Evolutionary conservation across 2,113 vertebrate species (phyloP).

Genomic region (Haemorhous mexicanus): DNA sequence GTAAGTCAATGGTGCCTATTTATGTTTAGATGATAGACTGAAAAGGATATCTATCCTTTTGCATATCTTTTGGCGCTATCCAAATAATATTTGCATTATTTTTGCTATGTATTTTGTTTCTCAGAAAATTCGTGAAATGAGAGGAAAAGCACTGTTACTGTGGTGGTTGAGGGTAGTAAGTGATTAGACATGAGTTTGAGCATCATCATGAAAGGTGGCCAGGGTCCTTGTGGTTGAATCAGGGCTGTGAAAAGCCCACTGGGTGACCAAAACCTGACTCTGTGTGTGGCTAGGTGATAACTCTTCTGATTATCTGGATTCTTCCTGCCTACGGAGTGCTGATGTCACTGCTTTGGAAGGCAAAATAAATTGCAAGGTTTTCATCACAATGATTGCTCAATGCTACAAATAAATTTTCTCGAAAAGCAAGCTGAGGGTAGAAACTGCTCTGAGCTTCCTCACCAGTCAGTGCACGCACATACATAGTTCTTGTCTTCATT

Average conservation of each 20-base stretch:
- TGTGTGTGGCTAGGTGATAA: neutral
- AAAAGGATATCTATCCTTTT: neutral
- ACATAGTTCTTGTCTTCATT: neutral
- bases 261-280: neutral
- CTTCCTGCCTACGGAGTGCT: neutral
- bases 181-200: neutral
- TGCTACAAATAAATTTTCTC: neutral
- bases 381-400: neutral
- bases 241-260: neutral
- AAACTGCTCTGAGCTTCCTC: neutral
- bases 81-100: neutral
- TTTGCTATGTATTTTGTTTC: neutral
- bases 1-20: neutral
- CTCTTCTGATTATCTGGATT: neutral
- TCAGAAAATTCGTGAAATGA: neutral
- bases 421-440: neutral
- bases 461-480: neutral
- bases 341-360: neutral
- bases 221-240: neutral
- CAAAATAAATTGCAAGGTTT: neutral
- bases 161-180: neutral
- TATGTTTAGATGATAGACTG: neutral
- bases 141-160: rapidly evolving
- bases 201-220: neutral
- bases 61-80: neutral